Base-by-base conservation (phyloP, 2,888 invertebrate species). In the Pseudoips prasinana region DNA sequence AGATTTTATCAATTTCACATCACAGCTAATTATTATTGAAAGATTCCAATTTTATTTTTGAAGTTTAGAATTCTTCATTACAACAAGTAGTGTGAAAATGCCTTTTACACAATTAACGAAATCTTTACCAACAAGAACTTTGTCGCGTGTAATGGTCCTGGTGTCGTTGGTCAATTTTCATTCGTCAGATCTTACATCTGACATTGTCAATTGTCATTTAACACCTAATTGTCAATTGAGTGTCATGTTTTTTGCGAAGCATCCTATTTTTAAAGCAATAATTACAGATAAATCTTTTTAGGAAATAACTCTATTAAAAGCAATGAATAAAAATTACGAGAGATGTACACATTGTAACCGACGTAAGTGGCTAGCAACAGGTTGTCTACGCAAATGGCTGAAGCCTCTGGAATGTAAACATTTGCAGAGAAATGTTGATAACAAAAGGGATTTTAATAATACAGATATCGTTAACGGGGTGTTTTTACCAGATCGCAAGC, bases 381-480 rank as follows among this genome's bases (percentile, higher is more conserved):
- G 86, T 43, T 87, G 86, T 54, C 81, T 88, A 50, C 81, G 87
- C 31, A 87, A 85, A 65, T 88, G 86, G 87, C 69, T 86, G 46
- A 87, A 85, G 58, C 87, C 87, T 33, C 62, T 84, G 68, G 87
- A 88, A 82, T 88, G 86, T 80, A 88, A 87, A 85, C 87, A 88
- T 75, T 73, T 81, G 51, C 86, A 84, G 64, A 63, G 86, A 63
- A 80, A 66, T 53, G 76, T 80, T 58, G 87, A 87, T 66, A 80
- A 57, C 58, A 86, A 85, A 68, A 72, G 79, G 51, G 87, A 87
- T 62, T 80, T 68, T 41, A 80, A 58, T 51, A 80, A 78, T 58
- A 62, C 82, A 36, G 82, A 84, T 65, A 80, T 85, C 41, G 81
- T 82, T 24, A 84, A 81, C 46, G 77, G 81, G 53, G 79, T 81